phyloP scores from a whole-genome alignment of 2,113 vertebrate genomes.

The Nanorana parkeri region DNA sequence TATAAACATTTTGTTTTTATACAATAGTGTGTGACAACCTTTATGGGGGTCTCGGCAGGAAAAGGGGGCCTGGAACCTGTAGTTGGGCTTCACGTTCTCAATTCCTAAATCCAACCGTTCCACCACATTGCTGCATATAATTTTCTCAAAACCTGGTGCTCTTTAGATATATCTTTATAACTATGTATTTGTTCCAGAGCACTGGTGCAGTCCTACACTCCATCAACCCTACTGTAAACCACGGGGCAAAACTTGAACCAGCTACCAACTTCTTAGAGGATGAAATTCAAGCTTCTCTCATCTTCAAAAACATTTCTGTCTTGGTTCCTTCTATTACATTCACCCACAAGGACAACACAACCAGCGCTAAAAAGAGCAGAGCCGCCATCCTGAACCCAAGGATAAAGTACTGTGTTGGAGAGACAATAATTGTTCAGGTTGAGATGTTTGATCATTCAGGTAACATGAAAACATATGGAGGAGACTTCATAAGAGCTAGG shows the following conservation, averaged over 20 bases:
- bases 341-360: not conserved
- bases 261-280: not conserved
- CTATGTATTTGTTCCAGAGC: slow-evolving; percentile 1
- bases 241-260: not conserved
- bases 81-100: too few species aligned
- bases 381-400: slow-evolving; percentile 38
- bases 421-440: slow-evolving; percentile 34
- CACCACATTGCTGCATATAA: too few species aligned
- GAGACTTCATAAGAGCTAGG: slow-evolving; percentile 38
- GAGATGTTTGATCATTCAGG: slow-evolving; percentile 43
- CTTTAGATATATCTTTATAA: not conserved
- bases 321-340: slow-evolving; percentile 9
- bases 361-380: slow-evolving; percentile 32
- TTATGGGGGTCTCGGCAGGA: too few species aligned
- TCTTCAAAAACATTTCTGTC: slow-evolving; percentile 9
- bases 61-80: too few species aligned
- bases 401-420: slow-evolving; percentile 30
- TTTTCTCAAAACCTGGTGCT: too few species aligned
- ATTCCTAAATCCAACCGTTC: too few species aligned
- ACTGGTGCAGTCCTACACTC: not conserved
- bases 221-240: not conserved
- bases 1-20: not conserved
- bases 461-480: slow-evolving; percentile 51
- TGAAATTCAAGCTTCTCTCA: not conserved
- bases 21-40: not conserved